Conservation (phyloP, 2,113 vertebrate species). For the Thryonomys swinderianus region DNA sequence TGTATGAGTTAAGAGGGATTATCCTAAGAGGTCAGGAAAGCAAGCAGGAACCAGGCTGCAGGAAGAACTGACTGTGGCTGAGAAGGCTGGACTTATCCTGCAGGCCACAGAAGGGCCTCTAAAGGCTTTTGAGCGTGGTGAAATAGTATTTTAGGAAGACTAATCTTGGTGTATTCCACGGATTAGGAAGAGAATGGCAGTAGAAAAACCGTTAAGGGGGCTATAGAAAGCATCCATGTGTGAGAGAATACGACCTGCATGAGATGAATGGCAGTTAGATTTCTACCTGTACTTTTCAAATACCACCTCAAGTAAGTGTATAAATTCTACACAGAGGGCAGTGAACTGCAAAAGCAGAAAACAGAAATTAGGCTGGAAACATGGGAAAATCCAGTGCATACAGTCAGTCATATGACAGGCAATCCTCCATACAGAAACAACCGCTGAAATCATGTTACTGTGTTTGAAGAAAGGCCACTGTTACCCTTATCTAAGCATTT, state of each 20-base stretch:
- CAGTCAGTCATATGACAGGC: fast-evolving
- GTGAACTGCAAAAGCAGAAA: neutral
- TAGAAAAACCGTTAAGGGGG: neutral
- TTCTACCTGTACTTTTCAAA: constrained; percentile 9
- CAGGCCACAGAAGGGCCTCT: neutral
- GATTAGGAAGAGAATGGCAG: constrained; percentile 2
- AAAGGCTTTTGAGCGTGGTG: neutral
- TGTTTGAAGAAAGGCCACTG: neutral
- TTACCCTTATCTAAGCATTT: neutral
- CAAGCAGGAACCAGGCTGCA: neutral
- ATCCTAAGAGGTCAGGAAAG: neutral
- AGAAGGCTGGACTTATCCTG: neutral
- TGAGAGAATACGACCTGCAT: neutral
- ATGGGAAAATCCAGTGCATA: fast-evolving
- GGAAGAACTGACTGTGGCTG: neutral
- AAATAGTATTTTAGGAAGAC: constrained; percentile 51
- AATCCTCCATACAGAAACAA: neutral
- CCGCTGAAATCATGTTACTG: neutral
- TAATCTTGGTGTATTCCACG: neutral
- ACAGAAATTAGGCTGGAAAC: neutral
- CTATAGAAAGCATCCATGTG: neutral
- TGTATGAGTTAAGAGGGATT: neutral
- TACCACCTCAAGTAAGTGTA: neutral
- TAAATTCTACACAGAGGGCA: neutral
- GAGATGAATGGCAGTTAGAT: neutral